These are phyloP conservation scores for Podiceps cristatus DNA, from an alignment of 2,113 vertebrate genomes.

Conservation along the genomic window DNA sequence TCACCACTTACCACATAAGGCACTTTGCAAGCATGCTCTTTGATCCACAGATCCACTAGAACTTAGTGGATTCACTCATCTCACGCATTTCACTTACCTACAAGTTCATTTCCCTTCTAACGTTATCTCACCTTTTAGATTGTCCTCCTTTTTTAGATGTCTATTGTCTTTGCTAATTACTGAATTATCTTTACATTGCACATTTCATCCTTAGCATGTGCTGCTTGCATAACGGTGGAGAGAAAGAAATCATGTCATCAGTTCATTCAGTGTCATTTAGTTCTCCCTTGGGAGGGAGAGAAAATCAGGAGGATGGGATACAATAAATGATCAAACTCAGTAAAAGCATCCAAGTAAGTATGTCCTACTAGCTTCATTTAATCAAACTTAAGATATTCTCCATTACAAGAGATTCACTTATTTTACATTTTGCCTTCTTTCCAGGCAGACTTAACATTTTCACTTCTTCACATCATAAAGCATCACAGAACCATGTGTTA, in stretches of 20 bases:
- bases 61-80: neutral
- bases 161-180: neutral
- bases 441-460: neutral
- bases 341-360: neutral
- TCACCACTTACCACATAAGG: neutral
- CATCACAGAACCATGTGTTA: neutral
- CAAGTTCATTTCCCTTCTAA: neutral
- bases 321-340: neutral
- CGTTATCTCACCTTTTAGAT: neutral
- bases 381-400: neutral
- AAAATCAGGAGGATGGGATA: neutral
- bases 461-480: neutral
- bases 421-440: conserved; percentile 1
- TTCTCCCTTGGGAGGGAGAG: neutral
- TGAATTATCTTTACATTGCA: neutral
- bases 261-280: neutral
- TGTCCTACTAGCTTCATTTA: neutral
- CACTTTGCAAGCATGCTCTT: neutral
- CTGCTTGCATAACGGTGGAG: neutral
- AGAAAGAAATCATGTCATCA: neutral
- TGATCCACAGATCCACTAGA: neutral
- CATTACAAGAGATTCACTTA: neutral
- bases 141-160: neutral
- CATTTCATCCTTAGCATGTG: neutral
- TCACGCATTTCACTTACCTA: neutral